These are phyloP conservation scores for Lymantria dispar DNA, from an alignment of 2,888 invertebrate species.

Conservation along the genomic window DNA sequence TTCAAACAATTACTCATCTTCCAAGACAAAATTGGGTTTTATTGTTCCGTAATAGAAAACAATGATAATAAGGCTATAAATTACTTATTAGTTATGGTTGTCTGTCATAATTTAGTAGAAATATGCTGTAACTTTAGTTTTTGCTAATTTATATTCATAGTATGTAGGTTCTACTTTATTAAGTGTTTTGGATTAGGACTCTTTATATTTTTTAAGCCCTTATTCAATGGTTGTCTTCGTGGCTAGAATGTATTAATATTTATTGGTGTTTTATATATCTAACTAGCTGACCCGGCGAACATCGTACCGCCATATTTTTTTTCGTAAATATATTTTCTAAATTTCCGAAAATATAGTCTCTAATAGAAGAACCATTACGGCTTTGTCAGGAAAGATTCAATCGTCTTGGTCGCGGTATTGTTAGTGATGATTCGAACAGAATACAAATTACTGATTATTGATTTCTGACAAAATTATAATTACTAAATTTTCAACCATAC, in stretches of 20 bases:
- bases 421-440: too few species aligned
- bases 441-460: too few species aligned
- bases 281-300: too few species aligned
- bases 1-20: constrained; percentile 49
- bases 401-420: too few species aligned
- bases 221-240: constrained; percentile 50
- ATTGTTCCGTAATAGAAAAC: constrained; percentile 63
- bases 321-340: too few species aligned
- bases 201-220: constrained; percentile 45
- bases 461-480: too few species aligned
- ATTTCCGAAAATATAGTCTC: too few species aligned
- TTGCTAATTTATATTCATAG: constrained; percentile 69
- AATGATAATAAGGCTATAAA: constrained; percentile 64
- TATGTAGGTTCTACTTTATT: constrained; percentile 55
- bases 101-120: constrained; percentile 49
- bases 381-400: too few species aligned
- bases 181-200: constrained; percentile 49
- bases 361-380: too few species aligned
- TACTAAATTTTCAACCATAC: too few species aligned
- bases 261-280: constrained; percentile 55
- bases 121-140: constrained; percentile 45
- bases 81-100: constrained; percentile 60
- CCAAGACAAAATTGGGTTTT: constrained; percentile 48
- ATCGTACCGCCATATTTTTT: too few species aligned
- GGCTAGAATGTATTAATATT: constrained; percentile 69